Conservation (phyloP, 2,113 vertebrate species). For the Eclectus roratus region DNA sequence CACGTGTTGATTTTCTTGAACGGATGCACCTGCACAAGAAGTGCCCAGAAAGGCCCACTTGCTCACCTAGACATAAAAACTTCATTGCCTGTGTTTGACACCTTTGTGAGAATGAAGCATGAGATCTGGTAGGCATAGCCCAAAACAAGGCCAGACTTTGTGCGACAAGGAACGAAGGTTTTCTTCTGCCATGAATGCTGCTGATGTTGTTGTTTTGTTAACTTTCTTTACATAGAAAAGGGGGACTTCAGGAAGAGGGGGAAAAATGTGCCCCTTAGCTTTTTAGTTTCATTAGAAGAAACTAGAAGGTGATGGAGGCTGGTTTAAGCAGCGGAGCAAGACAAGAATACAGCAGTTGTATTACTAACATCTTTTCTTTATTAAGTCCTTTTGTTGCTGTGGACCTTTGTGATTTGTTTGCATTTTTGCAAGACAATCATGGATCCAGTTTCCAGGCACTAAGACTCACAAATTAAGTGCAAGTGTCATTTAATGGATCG, state of each 20-base stretch:
- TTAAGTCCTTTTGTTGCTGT: neutral
- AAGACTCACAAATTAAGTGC: neutral
- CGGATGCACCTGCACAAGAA: neutral
- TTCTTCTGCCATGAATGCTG: neutral
- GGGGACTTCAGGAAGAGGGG: neutral
- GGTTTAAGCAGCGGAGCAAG: neutral
- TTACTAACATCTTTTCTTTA: neutral
- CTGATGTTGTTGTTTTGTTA: neutral
- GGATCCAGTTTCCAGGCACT: neutral
- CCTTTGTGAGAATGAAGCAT: neutral
- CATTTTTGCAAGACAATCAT: neutral
- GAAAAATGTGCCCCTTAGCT: neutral
- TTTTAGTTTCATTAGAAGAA: neutral
- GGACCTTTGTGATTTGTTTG: neutral
- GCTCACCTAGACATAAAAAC: neutral
- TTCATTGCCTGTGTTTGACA: neutral
- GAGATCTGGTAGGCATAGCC: neutral
- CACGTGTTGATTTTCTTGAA: neutral
- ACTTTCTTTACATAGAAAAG: neutral
- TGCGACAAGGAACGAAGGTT: neutral
- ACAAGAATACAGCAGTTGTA: neutral
- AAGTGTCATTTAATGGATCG: neutral
- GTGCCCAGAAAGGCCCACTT: neutral
- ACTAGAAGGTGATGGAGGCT: neutral
- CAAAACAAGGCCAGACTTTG: neutral